Conservation (phyloP, 2,797 vertebrate species). For the Peromyscus eremicus region DNA sequence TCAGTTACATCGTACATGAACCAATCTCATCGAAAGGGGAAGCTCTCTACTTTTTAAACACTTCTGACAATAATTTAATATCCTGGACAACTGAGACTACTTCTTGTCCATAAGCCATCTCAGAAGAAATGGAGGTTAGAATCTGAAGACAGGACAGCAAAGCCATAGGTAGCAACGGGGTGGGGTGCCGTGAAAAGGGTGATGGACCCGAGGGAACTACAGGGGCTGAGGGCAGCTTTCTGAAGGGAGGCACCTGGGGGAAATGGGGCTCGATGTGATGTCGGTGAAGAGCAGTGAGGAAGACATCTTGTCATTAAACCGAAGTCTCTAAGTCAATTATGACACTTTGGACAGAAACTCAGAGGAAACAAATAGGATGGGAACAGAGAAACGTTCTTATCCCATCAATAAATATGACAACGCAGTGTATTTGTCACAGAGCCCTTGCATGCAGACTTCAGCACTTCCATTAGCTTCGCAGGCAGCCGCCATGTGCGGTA, state of each 20-base stretch:
- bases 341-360: not conserved
- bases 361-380: not conserved
- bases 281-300: not conserved
- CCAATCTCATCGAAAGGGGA: not conserved
- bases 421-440: not conserved
- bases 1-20: too few relatives aligned
- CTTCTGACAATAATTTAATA: not conserved
- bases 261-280: accelerated
- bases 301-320: not conserved
- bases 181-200: accelerated
- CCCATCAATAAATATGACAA: not conserved
- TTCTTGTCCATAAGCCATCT: not conserved
- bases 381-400: not conserved
- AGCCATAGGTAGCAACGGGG: not conserved
- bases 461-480: not conserved
- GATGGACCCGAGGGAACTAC: accelerated
- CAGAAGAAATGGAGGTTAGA: not conserved
- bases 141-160: not conserved
- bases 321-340: not conserved
- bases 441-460: accelerated
- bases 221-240: not conserved
- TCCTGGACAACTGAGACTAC: too few relatives aligned
- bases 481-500: accelerated
- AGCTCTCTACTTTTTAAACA: not conserved
- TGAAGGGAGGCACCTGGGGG: accelerated